Conservation (phyloP, 2,888 invertebrate species). For the Phragmatobia fuliginosa region DNA sequence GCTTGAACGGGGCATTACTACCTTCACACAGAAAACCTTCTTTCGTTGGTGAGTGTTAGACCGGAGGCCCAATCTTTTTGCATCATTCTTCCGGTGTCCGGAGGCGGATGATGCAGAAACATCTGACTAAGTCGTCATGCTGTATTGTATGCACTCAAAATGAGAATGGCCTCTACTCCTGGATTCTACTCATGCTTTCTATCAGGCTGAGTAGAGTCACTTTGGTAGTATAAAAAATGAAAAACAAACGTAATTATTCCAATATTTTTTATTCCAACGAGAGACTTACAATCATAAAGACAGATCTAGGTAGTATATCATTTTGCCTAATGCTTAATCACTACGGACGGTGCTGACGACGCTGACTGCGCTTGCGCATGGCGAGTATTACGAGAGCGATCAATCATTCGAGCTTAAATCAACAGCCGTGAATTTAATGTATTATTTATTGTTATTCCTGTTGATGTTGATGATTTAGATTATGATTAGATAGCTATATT, state of each 20-base stretch:
- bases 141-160: no score
- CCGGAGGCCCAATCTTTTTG: no score
- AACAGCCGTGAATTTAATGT: conserved; percentile 27
- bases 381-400: conserved; percentile 28
- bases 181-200: no score
- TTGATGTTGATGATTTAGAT: conserved; percentile 13
- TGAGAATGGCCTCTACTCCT: no score
- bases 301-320: conserved; percentile 47
- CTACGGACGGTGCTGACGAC: conserved; percentile 37
- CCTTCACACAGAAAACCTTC: no score
- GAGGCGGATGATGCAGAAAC: no score
- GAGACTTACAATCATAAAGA: conserved; percentile 48
- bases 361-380: conserved; percentile 35
- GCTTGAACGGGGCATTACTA: no score
- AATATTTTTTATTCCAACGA: conserved; percentile 25
- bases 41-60: no score
- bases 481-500: not conserved
- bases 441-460: conserved; percentile 12
- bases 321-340: conserved; percentile 31
- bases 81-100: no score
- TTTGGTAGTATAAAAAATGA: no score
- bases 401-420: conserved; percentile 42
- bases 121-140: no score
- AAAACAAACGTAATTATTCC: conserved; percentile 1
- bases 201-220: no score